A percentile compares a stretch with the other conserved stretches of the same genome.
phyloP scores from a whole-genome alignment of 2,888 invertebrate genomes.

The Chromoteleia sp. region DNA sequence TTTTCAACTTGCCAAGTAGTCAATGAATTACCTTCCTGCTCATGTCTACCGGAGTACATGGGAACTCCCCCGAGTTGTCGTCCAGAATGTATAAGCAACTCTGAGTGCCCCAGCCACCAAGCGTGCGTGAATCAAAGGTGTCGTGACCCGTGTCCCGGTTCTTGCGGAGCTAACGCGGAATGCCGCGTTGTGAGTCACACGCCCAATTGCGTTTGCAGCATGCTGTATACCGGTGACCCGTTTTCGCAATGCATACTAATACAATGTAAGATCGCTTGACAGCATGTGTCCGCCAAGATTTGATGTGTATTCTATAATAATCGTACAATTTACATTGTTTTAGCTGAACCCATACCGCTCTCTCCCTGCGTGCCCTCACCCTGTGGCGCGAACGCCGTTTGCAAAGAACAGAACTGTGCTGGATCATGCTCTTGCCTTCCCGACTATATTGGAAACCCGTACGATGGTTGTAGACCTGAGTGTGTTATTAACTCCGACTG shows the following conservation, averaged over 20 bases:
- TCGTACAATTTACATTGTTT: conserved; percentile 48
- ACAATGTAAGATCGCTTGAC: conserved; percentile 85
- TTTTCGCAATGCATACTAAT: conserved; percentile 85
- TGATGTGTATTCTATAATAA: conserved; percentile 20
- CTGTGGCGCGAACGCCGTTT: conserved; percentile 93
- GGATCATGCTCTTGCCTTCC: conserved; percentile 86
- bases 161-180: conserved; percentile 90
- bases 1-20: conserved; percentile 88
- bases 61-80: conserved; percentile 91
- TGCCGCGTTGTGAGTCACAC: conserved; percentile 92
- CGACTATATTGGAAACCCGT: conserved; percentile 88
- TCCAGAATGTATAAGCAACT: conserved; percentile 91
- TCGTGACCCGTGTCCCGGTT: conserved; percentile 91
- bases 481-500: conserved; percentile 89
- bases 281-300: conserved; percentile 6
- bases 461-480: conserved; percentile 89
- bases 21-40: conserved; percentile 86
- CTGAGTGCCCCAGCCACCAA: conserved; percentile 90
- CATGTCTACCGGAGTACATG: conserved; percentile 90
- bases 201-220: conserved; percentile 89
- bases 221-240: conserved; percentile 87
- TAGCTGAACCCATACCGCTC: conserved; percentile 68
- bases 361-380: conserved; percentile 91
- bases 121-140: conserved; percentile 92
- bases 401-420: conserved; percentile 87